These are phyloP conservation scores for Octopus sinensis DNA, from an alignment of 1,140 invertebrate species.

Conservation along the genomic window DNA sequence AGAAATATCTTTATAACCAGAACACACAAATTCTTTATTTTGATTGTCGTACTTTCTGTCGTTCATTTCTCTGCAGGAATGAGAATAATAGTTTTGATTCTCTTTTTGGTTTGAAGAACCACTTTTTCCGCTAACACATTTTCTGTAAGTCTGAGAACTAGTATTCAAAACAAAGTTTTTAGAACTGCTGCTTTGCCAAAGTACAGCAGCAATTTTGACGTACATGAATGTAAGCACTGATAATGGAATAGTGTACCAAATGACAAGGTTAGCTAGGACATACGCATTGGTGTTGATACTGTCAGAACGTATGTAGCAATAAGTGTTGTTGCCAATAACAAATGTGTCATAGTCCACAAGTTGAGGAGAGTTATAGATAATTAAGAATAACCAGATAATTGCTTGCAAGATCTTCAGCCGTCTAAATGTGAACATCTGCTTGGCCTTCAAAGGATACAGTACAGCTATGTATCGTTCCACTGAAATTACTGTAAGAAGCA, in stretches of 20 bases:
- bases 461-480: conserved; percentile 77
- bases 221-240: conserved; percentile 81
- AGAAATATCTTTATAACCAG: too few relatives aligned
- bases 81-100: too few relatives aligned
- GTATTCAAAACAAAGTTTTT: not conserved
- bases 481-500: conserved; percentile 63
- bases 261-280: conserved; percentile 38
- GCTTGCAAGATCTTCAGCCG: conserved; percentile 23
- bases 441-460: conserved; percentile 67
- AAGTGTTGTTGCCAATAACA: conserved; percentile 15
- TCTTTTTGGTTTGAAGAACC: too few relatives aligned
- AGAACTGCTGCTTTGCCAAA: conserved; percentile 58
- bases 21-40: too few relatives aligned
- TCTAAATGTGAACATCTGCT: conserved; percentile 37
- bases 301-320: conserved; percentile 26
- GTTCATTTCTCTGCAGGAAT: too few relatives aligned
- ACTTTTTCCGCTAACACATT: too few relatives aligned
- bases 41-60: too few relatives aligned
- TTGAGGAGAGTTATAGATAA: conserved; percentile 40
- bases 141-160: too few relatives aligned
- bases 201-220: conserved; percentile 65
- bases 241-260: conserved; percentile 77
- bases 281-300: conserved; percentile 12
- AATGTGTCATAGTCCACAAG: conserved; percentile 38
- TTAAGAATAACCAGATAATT: conserved; percentile 39